These are phyloP conservation scores for Ancistrus triradiatus DNA, from an alignment of 2,113 vertebrate genomes.

Conservation along the genomic window DNA sequence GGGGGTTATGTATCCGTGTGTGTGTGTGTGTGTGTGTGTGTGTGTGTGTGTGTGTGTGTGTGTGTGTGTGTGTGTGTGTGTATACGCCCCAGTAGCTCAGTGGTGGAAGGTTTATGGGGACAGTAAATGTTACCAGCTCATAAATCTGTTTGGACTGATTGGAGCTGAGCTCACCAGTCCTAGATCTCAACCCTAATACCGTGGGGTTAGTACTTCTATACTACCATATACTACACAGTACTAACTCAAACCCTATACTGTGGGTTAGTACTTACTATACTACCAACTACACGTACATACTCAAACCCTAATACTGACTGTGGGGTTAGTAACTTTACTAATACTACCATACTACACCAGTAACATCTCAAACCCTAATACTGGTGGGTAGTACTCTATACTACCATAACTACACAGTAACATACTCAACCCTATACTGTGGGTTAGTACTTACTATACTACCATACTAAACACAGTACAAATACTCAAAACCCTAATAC, in stretches of 20 bases:
- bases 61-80: conserved; percentile 22
- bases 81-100: conserved; percentile 78
- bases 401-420: not conserved
- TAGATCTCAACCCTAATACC: too few species aligned
- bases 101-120: conserved; percentile 80
- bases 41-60: conserved; percentile 16
- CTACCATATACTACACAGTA: too few species aligned
- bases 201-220: too few species aligned
- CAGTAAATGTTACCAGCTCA: conserved; percentile 88
- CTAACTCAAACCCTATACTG: conserved; percentile 78
- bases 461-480: not conserved
- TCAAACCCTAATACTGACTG: too few species aligned
- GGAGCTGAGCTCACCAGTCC: conserved; percentile 84
- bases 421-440: too few species aligned
- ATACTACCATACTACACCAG: not conserved
- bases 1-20: too few species aligned
- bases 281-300: too few species aligned
- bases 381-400: not conserved
- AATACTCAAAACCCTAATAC: too few species aligned
- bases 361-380: not conserved
- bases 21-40: conserved; percentile 4
- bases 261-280: conserved; percentile 72
- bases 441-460: not conserved
- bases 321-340: not conserved
- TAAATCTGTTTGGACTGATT: conserved; percentile 93